Base-by-base conservation (phyloP, 64 coral and sea anemone species). In the Montipora efflorescens region DNA sequence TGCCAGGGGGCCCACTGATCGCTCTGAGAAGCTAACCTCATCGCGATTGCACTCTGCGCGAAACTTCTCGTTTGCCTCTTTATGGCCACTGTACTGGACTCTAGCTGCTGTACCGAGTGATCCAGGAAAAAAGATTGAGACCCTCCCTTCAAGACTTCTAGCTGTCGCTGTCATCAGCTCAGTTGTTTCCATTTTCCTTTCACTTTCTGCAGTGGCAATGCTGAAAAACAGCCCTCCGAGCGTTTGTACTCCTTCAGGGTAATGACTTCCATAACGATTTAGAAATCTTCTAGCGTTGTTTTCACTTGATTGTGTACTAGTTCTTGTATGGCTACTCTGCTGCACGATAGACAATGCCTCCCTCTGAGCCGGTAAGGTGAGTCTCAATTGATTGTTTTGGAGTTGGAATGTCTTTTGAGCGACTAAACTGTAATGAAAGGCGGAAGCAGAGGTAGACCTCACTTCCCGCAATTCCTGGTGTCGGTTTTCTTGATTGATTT, bases 251-350 rank as follows among this genome's bases (percentile, higher is more conserved):
- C 88, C 88, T 0, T 20, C 75, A 19, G 88, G 88, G 14, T 61
- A 90, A 77, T 90, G 75, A 59, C 88, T 90, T 25, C 88, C 88
- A 2, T 79, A 90, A 46, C 88, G 88, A 18, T 90, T 3, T 59
- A 90, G 43, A 20, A 90, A 90, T 14, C 0, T 16, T 21, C 76
- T 50, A 21, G 88, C 88, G 14, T 12, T n/a, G 36, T 36, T 36
- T 36, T 36, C 36, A 36, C 36, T 36, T 36, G 36, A 36, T 36
- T 36, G 36, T 36, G 36, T 36, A 36, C 36, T 36, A 36, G 36
- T 36, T 36, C 36, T 0, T 36, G 36, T 36, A 36, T 36, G 36
- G 36, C 36, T 36, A 0, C 36, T 36, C 36, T 36, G 36, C 36
- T 36, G 36, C 36, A 36, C 36, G 36, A 36, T 36, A 0, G 36